Evolutionary conservation across 2,797 vertebrate genomes (phyloP).

Genomic region (Siniperca undulata): DNA sequence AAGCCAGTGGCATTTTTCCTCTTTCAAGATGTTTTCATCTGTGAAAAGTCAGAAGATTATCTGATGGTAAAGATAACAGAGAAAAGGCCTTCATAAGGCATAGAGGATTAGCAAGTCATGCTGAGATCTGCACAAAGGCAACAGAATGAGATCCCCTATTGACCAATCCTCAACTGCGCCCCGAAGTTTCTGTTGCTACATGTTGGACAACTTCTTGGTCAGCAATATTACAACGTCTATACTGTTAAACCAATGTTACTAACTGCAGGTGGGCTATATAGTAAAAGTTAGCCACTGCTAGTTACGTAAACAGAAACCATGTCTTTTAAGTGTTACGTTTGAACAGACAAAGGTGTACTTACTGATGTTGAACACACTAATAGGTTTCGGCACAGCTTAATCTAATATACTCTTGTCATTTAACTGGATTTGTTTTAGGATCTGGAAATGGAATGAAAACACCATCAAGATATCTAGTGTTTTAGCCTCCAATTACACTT

Average conservation of each 20-base stretch:
- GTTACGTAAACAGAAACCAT: background rate
- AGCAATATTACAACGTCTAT: background rate
- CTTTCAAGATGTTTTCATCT: background rate
- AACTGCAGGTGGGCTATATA: background rate
- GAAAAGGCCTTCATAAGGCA: background rate
- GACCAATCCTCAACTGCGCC: background rate
- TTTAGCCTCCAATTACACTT: no score
- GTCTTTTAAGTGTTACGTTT: background rate
- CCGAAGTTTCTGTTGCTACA: background rate
- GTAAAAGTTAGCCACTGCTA: background rate
- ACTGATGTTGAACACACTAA: background rate
- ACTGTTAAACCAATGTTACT: background rate
- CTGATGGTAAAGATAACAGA: background rate
- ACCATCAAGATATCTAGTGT: no score
- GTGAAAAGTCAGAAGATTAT: constrained; percentile 4
- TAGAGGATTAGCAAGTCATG: background rate
- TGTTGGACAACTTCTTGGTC: background rate
- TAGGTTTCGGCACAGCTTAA: background rate
- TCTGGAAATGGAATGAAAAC: background rate
- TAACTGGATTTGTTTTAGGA: background rate
- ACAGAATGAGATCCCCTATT: background rate
- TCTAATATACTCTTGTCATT: background rate
- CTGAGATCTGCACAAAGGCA: constrained; percentile 1
- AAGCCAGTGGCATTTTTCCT: background rate
- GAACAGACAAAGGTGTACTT: background rate